phyloP scores from a whole-genome alignment of 2,888 invertebrate genomes.

The Rotaria magnacalcarata region DNA sequence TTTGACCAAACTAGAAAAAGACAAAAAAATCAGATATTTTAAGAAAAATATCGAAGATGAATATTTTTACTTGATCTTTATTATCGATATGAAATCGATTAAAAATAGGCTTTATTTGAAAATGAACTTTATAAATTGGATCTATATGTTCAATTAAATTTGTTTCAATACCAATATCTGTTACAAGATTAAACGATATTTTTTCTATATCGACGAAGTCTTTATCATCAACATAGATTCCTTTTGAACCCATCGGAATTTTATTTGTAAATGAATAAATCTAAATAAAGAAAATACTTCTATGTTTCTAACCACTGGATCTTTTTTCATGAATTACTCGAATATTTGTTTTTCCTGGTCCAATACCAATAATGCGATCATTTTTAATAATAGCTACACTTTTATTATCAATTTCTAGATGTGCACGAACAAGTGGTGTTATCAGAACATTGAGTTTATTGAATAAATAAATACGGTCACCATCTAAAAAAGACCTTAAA shows the following conservation, averaged over 20 bases:
- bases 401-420: neutral
- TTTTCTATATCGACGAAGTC: neutral
- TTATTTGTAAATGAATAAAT: constrained; percentile 34
- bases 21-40: neutral
- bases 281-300: neutral
- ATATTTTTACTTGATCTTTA: neutral
- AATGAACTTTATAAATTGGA: neutral
- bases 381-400: neutral
- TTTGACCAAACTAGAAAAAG: neutral
- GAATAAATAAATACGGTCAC: constrained; percentile 10
- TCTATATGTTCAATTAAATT: constrained; percentile 18
- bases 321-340: neutral
- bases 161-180: constrained; percentile 14
- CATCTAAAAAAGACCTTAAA: neutral
- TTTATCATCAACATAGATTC: neutral
- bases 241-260: neutral
- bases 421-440: constrained; percentile 11
- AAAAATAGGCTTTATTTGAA: neutral
- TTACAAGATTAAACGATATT: neutral
- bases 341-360: constrained; percentile 15
- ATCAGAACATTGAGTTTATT: neutral
- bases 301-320: neutral
- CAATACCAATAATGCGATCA: constrained; percentile 7
- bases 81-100: neutral
- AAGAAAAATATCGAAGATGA: neutral